Evolutionary conservation across 2,797 vertebrate species (phyloP).

Genomic region (Platyrinchus mystaceus): DNA sequence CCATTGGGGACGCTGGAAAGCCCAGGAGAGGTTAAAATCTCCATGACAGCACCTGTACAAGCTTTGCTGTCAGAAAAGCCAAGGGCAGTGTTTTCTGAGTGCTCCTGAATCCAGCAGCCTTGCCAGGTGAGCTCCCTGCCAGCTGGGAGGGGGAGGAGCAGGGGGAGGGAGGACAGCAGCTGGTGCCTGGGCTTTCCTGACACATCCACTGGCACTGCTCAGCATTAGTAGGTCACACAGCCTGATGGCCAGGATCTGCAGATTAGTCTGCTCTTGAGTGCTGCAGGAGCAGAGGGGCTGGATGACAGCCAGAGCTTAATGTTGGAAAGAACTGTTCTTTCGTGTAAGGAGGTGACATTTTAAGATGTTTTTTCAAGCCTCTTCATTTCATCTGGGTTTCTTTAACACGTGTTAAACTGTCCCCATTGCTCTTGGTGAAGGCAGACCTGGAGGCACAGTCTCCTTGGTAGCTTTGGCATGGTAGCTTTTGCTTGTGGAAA

Average conservation of each 20-base stretch:
- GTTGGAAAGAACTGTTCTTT: fast-evolving
- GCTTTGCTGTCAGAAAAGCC: neutral
- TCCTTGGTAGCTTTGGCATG: neutral
- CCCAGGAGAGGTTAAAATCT: neutral
- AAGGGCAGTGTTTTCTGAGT: neutral
- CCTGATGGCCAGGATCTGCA: neutral
- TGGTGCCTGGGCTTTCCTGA: neutral
- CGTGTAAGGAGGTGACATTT: neutral
- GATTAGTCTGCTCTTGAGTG: fast-evolving
- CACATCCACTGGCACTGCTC: neutral
- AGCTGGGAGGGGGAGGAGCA: neutral
- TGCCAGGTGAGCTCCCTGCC: neutral
- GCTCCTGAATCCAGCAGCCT: neutral
- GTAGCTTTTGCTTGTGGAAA: neutral
- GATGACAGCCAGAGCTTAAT: neutral
- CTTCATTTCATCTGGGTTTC: neutral
- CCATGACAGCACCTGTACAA: fast-evolving
- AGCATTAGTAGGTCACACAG: neutral
- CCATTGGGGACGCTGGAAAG: neutral
- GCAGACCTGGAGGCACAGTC: neutral
- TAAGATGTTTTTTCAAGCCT: neutral
- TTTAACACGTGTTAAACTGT: neutral
- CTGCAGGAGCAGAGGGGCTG: neutral
- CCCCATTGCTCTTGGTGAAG: neutral
- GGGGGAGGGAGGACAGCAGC: fast-evolving